phyloP scores from a whole-genome alignment of 92 coral and sea anemone genomes.

The Scolanthus callimorphus region DNA sequence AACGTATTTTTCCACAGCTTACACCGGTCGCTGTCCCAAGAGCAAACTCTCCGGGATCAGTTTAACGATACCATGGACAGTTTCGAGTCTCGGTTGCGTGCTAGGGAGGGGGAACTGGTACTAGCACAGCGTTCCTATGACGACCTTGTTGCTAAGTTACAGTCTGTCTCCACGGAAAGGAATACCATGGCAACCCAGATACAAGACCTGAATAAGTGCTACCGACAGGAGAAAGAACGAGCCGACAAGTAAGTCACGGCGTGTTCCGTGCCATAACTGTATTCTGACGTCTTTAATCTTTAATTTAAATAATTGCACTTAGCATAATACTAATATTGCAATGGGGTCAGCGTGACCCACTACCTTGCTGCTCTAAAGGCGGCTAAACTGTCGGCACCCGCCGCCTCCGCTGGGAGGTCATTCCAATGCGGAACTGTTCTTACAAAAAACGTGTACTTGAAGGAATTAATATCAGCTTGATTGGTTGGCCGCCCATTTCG shows the following conservation, averaged over 20 bases:
- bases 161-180: conserved; percentile 77
- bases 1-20: conserved; percentile 59
- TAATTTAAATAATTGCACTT: no score
- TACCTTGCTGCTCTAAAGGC: no score
- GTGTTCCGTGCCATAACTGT: no score
- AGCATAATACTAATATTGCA: no score
- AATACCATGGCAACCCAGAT: conserved; percentile 70
- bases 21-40: conserved; percentile 90
- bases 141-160: conserved; percentile 77
- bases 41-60: conserved; percentile 83
- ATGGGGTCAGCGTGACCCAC: no score
- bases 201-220: conserved; percentile 64
- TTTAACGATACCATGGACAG: conserved; percentile 96
- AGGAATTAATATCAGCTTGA: no score
- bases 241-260: conserved; percentile 83
- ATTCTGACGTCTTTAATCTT: no score
- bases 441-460: no score
- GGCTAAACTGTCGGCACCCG: no score
- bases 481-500: no score
- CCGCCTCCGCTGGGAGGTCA: no score
- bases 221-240: conserved; percentile 83
- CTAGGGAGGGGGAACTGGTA: conserved; percentile 76
- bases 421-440: no score
- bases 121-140: conserved; percentile 85
- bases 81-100: conserved; percentile 74